Evolutionary conservation across 2,797 vertebrate genomes (phyloP).

Genomic region (Cyprinella venusta): DNA sequence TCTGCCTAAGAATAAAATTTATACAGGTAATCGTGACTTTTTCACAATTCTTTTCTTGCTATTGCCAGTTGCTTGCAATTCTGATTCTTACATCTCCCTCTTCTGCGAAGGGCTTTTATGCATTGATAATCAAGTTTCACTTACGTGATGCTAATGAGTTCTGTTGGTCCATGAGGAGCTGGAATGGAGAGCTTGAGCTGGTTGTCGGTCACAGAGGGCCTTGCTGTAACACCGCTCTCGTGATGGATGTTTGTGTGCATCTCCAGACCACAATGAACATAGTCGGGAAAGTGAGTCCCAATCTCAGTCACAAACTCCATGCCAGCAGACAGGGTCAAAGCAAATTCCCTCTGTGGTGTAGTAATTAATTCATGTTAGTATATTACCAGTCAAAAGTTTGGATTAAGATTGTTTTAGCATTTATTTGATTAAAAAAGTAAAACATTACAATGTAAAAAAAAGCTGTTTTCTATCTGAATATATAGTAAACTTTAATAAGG

Average conservation of each 20-base stretch:
- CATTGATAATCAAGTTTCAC: slow-evolving; percentile 13
- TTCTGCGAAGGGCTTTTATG: not conserved
- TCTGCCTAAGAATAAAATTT: too few relatives aligned
- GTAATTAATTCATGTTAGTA: not conserved
- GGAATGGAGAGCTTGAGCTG: slow-evolving; percentile 85
- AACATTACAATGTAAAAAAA: too few relatives aligned
- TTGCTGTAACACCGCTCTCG: slow-evolving; percentile 84
- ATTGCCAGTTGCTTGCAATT: too few relatives aligned
- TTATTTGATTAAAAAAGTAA: not conserved
- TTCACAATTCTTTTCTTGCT: too few relatives aligned
- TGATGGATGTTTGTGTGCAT: slow-evolving; percentile 89
- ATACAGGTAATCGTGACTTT: too few relatives aligned
- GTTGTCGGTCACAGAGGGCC: slow-evolving; percentile 72
- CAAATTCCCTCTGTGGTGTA: slow-evolving; percentile 70
- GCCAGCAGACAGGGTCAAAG: slow-evolving; percentile 84
- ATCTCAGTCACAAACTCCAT: slow-evolving; percentile 87
- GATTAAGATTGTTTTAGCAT: not conserved
- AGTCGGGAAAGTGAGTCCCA: slow-evolving; percentile 86
- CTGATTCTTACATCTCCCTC: too few relatives aligned
- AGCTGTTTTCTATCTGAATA: too few relatives aligned
- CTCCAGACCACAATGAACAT: slow-evolving; percentile 83
- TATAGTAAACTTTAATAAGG: too few relatives aligned
- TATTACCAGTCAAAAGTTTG: not conserved
- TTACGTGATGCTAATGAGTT: slow-evolving; percentile 87
- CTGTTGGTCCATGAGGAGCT: slow-evolving; percentile 76